Base-by-base conservation (phyloP, 2,797 vertebrate species). In the Semotilus atromaculatus region DNA sequence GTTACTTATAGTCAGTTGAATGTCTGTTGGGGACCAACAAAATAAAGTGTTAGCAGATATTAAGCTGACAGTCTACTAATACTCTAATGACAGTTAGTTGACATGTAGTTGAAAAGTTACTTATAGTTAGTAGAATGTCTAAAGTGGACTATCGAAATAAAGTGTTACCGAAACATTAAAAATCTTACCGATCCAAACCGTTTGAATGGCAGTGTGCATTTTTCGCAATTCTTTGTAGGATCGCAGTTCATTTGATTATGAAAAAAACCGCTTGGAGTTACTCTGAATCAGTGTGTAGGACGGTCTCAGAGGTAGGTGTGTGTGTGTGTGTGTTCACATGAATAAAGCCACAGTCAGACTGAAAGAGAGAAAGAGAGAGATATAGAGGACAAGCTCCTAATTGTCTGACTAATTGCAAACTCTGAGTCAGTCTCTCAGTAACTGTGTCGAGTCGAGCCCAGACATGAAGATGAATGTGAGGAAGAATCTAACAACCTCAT, bases 351-450 rank as follows among this genome's bases (percentile, higher is more conserved):
- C 90, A 88, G 86, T 92, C 85, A 87, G 86, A 86, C 86, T 86
- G 81, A 86, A 82, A 91, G 90, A 91, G 70, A 77, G 89, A 89
- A 90, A 89, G 89, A 91, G 85, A 72, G 85, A 86, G 92, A 89
- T 89, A 91, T 86, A 85, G 83, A 91, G 90, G 92, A 92, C 90
- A 89, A 85, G 88, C 88, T 90, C 89, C 88, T 94, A 94, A 95
- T 94, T 94, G 93, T 91, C 86, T 90, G 90, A 92, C 91, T 95
- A 94, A 95, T 94, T 94, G 89, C 90, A 90, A 91, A 88, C 92
- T 92, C 91, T 92, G 92, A 93, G 92, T 89, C 86, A 89, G 87
- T 86, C 87, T 91, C 90, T 86, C 83, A 88, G 90, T 89, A 87
- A 86, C 83, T 89, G 88, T 90, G 85, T n/a, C 76, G 88, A 91